Evolutionary conservation across 53 echinoderm and acorn worm genomes (phyloP), one percentile per base, ranked within the genome.

Genomic region (Stichopus horrens): DNA sequence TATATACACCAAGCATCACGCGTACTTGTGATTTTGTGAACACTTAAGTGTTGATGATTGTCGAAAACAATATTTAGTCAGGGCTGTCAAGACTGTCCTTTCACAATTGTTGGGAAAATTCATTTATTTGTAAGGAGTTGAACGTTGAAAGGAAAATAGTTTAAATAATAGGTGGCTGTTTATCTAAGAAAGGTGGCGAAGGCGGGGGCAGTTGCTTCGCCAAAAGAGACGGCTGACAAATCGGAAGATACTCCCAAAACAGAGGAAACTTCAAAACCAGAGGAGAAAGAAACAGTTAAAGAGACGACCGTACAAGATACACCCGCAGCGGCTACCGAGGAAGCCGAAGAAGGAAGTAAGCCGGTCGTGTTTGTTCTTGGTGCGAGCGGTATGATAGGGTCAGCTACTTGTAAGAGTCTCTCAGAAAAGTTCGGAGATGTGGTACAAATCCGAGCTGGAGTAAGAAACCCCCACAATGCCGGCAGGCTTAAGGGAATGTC

Each of bases 371-470:
- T 75, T 76, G 90, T 90, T 5, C 51, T 86, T 7, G 90, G 86
- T 1, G 86, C 86, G 58, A 65, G 84, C 73, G 90, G 78, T 5
- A 65, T 10, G 14, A 65, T 90, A 54, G 90, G 90, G 5, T 37
- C 73, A 53, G 90, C 90, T 51, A 90, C 90, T 16, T n/a, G 86
- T 8, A 57, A 86, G 55, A 86, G 86, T 21, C 55, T 90, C 19
- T 90, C 90, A 0, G 60, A 57, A 5, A 67, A 90, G 86, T 90
- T 59, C 58, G 90, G 74, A 7, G 90, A 90, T 55, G 65, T 56
- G 77, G 76, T 86, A 6, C 67, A 86, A 21, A 90, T 90, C 63
- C 73, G 86, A 65, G 90, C 86, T 22, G 90, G 90, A 21, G 86
- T 86, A 20, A 56, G 86, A 66, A 76, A 86, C 86, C 73, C 63